Evolutionary conservation across 2,797 vertebrate genomes (phyloP), one percentile per base, ranked within the genome.

Genomic region (Urosaurus nigricauda): DNA sequence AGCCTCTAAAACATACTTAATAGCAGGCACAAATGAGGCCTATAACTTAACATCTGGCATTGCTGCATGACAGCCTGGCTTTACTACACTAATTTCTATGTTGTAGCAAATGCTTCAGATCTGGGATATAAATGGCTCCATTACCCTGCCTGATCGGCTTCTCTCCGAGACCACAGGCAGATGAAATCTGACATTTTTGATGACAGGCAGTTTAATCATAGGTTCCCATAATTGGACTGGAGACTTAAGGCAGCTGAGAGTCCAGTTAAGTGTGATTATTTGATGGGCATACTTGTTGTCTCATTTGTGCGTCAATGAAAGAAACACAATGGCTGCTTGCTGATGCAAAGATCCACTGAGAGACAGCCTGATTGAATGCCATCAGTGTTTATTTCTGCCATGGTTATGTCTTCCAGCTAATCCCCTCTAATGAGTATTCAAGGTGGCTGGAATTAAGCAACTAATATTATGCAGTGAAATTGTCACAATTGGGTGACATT

Each of bases 181-280:
- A 85, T 81, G 77, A 88, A 88, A 79, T 85, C 51, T 88, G 86
- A 90, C 78, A 32, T 90, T 85, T 51, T 65, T 85, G 78, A 84
- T 85, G 90, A 88, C 78, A 88, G 83, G 78, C 71, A 70, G 78
- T 81, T 88, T 87, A 85, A 75, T 82, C 86, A 81, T 37, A 56
- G 71, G 83, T 7, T 75, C 29, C 81, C 53, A 77, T 84, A 88
- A 77, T 56, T 80, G 82, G 89, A 84, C 81, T 80, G 70, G 86
- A 90, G 58, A 56, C 75, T 87, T 84, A 87, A 87, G 81, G 82
- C 68, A 82, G 86, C 78, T 77, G 83, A 90, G 83, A 85, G 70
- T 90, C 78, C 83, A 75, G 90, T 82, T 86, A 89, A 86, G 71
- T 89, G 84, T 89, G 84, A 89, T 89, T 86, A 86, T 89, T 86